Conservation (phyloP, 2,113 vertebrate genomes). For the Oryzias javanicus region DNA sequence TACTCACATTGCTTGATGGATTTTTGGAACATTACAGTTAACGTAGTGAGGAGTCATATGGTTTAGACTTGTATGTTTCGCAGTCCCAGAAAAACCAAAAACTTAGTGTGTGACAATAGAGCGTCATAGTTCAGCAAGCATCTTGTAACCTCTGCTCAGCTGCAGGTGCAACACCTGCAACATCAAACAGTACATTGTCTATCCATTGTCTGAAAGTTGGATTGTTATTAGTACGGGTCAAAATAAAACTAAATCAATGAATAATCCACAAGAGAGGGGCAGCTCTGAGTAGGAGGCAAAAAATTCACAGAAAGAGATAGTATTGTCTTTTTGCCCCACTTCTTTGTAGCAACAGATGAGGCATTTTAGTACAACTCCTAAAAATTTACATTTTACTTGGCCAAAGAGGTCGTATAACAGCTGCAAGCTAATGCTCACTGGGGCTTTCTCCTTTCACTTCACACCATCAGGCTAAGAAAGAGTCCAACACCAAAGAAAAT, state of each 20-base stretch:
- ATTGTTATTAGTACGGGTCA: slow-evolving; percentile 44
- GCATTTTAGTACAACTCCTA: slow-evolving; percentile 64
- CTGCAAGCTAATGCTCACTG: slow-evolving; percentile 76
- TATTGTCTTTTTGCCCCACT: slow-evolving; percentile 57
- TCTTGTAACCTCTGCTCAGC: slow-evolving; percentile 7
- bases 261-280: slow-evolving; percentile 55
- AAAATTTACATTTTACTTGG: slow-evolving; percentile 72
- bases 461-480: slow-evolving; percentile 79
- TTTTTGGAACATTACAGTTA: too few relatives aligned
- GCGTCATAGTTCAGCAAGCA: too few relatives aligned
- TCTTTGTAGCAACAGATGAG: slow-evolving; percentile 78
- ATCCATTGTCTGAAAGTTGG: slow-evolving; percentile 34
- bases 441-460: slow-evolving; percentile 78
- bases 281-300: slow-evolving; percentile 38
- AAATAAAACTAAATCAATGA: slow-evolving; percentile 45
- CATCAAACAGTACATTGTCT: slow-evolving; percentile 73
- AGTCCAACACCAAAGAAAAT: slow-evolving; percentile 77
- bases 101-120: too few relatives aligned
- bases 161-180: slow-evolving; percentile 78
- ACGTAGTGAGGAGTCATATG: too few relatives aligned
- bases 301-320: slow-evolving; percentile 28
- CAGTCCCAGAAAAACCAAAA: too few relatives aligned
- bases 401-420: slow-evolving; percentile 80
- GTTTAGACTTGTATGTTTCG: too few relatives aligned
- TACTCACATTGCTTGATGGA: too few relatives aligned